phyloP scores from a whole-genome alignment of 2,797 vertebrate species.

The Pterois miles region DNA sequence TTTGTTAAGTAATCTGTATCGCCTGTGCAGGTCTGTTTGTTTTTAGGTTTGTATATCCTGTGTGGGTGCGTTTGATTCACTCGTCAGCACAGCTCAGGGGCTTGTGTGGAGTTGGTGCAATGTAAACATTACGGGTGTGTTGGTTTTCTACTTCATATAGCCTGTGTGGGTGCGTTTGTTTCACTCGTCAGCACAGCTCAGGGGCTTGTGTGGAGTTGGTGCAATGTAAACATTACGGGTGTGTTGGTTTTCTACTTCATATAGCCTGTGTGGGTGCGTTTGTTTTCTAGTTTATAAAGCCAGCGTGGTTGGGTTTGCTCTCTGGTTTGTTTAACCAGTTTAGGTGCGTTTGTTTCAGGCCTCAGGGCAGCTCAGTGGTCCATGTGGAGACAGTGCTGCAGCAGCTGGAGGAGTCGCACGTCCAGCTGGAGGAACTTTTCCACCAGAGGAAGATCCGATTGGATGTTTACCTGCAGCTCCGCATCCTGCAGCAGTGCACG shows the following conservation, averaged over 20 bases:
- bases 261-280: background rate
- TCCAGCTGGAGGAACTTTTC: constrained; percentile 97
- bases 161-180: background rate
- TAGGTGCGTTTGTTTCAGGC: constrained; percentile 73
- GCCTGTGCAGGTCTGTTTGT: no score
- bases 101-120: background rate
- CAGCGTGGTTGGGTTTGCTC: constrained; percentile 9
- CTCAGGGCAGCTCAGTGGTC: constrained; percentile 95
- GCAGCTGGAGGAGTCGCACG: constrained; percentile 95
- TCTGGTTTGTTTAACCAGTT: background rate
- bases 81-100: background rate
- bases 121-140: background rate
- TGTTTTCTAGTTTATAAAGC: background rate
- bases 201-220: background rate
- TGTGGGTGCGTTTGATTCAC: background rate
- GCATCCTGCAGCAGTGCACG: constrained; percentile 96
- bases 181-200: background rate
- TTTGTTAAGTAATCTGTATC: no score
- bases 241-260: background rate
- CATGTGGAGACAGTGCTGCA: constrained; percentile 96
- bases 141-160: no score
- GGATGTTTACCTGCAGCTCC: constrained; percentile 95
- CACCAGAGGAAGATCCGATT: constrained; percentile 96
- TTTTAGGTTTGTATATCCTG: no score
- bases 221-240: background rate